Percentiles rank a stretch among this genome's conserved stretches.
phyloP scores from a whole-genome alignment of 2,797 vertebrate species.

The Denticeps clupeoides region DNA sequence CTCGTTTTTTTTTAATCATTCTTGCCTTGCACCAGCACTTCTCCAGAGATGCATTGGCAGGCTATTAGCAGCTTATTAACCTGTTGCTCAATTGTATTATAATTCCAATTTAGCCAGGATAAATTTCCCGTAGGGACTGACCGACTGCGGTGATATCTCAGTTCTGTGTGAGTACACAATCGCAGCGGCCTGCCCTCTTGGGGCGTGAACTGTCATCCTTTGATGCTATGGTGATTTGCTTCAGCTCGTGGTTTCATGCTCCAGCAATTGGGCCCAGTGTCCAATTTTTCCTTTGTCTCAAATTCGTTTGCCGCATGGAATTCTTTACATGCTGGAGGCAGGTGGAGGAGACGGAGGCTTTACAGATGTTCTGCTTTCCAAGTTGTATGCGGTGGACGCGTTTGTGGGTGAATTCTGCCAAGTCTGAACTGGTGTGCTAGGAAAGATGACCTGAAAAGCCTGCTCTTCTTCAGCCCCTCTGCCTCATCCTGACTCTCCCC shows the following conservation, averaged over 20 bases:
- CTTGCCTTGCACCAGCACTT: conserved; percentile 1
- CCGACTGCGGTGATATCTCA: conserved; percentile 26
- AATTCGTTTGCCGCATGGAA: too few relatives aligned
- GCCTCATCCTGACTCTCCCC: background rate
- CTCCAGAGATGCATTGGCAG: background rate
- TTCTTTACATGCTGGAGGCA: too few relatives aligned
- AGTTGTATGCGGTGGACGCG: too few relatives aligned
- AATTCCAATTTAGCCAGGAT: conserved; percentile 5
- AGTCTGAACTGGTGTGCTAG: too few relatives aligned
- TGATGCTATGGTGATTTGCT: conserved; percentile 1
- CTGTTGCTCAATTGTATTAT: conserved; percentile 1
- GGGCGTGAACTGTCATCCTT: too few relatives aligned
- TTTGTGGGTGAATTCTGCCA: too few relatives aligned
- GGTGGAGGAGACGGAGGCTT: too few relatives aligned
- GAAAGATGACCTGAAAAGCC: too few relatives aligned
- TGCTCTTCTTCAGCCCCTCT: background rate
- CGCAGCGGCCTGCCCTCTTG: background rate
- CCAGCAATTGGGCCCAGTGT: too few relatives aligned
- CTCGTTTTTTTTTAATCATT: background rate
- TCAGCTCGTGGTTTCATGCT: background rate
- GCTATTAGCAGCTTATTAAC: conserved; percentile 6
- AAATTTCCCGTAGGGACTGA: background rate
- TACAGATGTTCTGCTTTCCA: too few relatives aligned
- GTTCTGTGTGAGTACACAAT: conserved; percentile 15
- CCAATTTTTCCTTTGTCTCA: too few relatives aligned